Base-by-base conservation (phyloP, 2,797 vertebrate species). In the Lateolabrax maculatus region DNA sequence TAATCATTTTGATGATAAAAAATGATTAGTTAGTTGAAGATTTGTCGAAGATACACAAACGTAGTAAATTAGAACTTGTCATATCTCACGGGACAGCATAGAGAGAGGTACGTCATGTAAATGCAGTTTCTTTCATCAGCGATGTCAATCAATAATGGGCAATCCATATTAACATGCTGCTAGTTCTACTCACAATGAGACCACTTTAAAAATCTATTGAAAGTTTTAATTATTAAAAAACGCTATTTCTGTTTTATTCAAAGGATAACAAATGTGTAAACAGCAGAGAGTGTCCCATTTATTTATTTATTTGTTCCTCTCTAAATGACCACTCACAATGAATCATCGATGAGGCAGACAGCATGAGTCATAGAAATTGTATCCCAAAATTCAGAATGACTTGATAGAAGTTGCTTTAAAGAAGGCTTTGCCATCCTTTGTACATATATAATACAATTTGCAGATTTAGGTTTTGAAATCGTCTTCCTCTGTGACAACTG, bases 1-100 rank as follows among this genome's bases (percentile, higher is more conserved):
- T 56, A 71, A 69, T 83, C 69, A 85, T 63, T 52, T 44, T 81
- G 63, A 73, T 72, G 58, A 70, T 66, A 43, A 74, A 65, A 51
- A 79, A 72, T 19, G n/a, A 73, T 64, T 39, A 41, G 25, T 51
- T 71, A 51, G 31, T 52, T 69, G 27, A 16, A 27, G 25, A 58
- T 36, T 29, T 25, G 25, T 51, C 3, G 5, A 51, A 51, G 36
- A 53, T n/a, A 12, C 48, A 68, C 2, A 1, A 21, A 73, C 27
- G 52, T 19, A 31, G 11, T 34, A n/a, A 16, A 65, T 60, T 9
- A 27, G 25, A 25, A n/a, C n/a, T n/a, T n/a, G n/a, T n/a, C n/a
- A n/a, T n/a, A n/a, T n/a, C 29, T 76, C 34, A 29, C 3, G 55
- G 63, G 27, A 31, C 43, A 27, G 36, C 12, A 15, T 10, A 5